Conservation (phyloP, 2,113 vertebrate species). For the Miniopterus natalensis region DNA sequence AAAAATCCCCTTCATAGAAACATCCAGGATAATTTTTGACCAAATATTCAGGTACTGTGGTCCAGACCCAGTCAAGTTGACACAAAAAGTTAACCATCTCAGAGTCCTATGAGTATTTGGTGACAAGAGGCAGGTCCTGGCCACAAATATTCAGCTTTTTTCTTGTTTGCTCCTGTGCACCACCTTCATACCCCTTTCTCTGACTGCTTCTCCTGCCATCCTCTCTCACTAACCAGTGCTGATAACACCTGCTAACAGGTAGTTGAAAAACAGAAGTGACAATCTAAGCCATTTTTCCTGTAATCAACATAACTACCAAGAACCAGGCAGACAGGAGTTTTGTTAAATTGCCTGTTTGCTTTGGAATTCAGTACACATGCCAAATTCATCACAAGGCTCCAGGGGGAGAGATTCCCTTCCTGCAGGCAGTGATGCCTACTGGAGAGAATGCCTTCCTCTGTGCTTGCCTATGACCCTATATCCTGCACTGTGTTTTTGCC, state of each 20-base stretch:
- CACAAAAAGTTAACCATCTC: background rate
- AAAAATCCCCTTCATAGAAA: background rate
- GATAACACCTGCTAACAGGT: slow-evolving; percentile 32
- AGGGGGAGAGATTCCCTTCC: background rate
- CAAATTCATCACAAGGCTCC: slow-evolving; percentile 62
- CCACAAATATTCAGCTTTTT: background rate
- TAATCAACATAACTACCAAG: slow-evolving; percentile 70
- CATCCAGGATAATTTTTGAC: background rate
- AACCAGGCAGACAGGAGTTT: slow-evolving; percentile 40
- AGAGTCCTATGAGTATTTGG: background rate
- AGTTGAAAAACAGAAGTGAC: slow-evolving; percentile 16
- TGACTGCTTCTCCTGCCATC: background rate
- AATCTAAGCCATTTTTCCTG: slow-evolving; percentile 28
- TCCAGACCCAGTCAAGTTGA: background rate
- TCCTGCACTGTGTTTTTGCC: background rate
- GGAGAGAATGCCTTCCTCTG: background rate
- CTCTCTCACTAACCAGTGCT: background rate
- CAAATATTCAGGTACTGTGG: background rate
- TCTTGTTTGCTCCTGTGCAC: background rate
- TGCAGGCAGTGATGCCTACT: background rate
- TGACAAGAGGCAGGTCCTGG: background rate
- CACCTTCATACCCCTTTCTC: background rate
- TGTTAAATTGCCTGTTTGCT: slow-evolving; percentile 63
- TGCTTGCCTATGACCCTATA: background rate
- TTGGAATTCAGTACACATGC: slow-evolving; percentile 66